A percentile compares a stretch with the other conserved stretches of the same genome.
Conservation (phyloP, 2,888 invertebrate species). For the Meta bourneti region DNA sequence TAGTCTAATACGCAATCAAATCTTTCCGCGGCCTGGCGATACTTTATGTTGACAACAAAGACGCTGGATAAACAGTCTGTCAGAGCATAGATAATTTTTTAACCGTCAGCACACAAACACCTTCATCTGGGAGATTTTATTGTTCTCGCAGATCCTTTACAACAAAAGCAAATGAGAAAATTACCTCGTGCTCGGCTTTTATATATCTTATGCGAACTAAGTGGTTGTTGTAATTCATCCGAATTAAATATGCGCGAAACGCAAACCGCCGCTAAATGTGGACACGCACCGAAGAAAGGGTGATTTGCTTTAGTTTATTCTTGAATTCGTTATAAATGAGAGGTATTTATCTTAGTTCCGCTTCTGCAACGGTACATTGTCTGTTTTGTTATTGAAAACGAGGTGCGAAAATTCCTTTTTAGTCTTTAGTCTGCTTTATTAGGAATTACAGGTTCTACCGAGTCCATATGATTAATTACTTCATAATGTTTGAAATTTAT, state of each 20-base stretch:
- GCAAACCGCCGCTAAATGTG: background rate
- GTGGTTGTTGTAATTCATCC: background rate
- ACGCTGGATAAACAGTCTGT: background rate
- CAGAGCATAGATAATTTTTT: background rate
- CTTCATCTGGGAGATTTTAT: background rate
- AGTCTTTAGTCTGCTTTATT: too few species aligned
- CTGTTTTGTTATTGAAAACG: too few species aligned
- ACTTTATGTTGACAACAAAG: background rate
- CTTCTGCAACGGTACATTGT: too few species aligned
- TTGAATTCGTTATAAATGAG: too few species aligned
- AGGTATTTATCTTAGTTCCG: too few species aligned
- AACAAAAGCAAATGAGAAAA: background rate
- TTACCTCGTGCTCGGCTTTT: background rate
- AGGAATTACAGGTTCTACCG: too few species aligned
- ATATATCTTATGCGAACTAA: background rate
- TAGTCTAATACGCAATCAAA: background rate
- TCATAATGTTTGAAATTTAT: too few species aligned
- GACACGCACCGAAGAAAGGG: background rate
- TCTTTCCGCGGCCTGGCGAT: background rate
- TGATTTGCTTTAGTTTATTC: too few species aligned
- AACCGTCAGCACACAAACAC: background rate
- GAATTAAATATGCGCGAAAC: background rate
- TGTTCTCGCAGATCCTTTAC: background rate
- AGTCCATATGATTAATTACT: too few species aligned
- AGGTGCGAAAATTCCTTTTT: too few species aligned